Percentiles rank a stretch among this genome's conserved stretches.
phyloP scores from a whole-genome alignment of 2,888 invertebrate species.

The Amphiduros pacificus region DNA sequence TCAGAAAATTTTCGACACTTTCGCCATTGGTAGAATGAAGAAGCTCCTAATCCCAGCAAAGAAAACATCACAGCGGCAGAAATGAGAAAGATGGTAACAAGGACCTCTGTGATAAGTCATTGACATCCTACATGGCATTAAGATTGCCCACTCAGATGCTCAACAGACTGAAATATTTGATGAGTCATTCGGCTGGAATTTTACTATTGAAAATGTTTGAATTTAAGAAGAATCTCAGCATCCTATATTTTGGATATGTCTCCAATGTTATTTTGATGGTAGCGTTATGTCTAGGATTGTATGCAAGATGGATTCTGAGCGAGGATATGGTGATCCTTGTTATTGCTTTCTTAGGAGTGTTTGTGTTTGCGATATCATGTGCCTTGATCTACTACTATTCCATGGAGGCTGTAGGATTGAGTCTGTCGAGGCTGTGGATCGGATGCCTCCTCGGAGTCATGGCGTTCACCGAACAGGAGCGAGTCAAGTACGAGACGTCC shows the following conservation, averaged over 20 bases:
- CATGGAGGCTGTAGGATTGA: slow-evolving; percentile 39
- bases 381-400: slow-evolving; percentile 51
- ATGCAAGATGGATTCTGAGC: slow-evolving; percentile 47
- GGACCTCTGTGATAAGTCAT: no score
- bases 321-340: slow-evolving; percentile 41
- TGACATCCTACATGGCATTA: no score
- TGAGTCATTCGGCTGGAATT: not conserved
- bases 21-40: no score
- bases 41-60: no score
- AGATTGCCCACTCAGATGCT: no score
- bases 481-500: slow-evolving; percentile 38
- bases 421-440: slow-evolving; percentile 49
- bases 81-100: no score
- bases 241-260: slow-evolving; percentile 42
- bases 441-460: slow-evolving; percentile 53
- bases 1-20: no score
- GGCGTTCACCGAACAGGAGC: slow-evolving; percentile 39
- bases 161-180: not conserved
- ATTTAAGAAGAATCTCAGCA: slow-evolving; percentile 20
- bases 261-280: slow-evolving; percentile 45
- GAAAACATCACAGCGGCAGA: no score
- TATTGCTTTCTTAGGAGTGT: slow-evolving; percentile 44
- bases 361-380: slow-evolving; percentile 47
- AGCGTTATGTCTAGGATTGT: slow-evolving; percentile 50
- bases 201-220: not conserved